Conservation (phyloP, 2,888 invertebrate genomes). For the Nemotelus nigrinus region DNA sequence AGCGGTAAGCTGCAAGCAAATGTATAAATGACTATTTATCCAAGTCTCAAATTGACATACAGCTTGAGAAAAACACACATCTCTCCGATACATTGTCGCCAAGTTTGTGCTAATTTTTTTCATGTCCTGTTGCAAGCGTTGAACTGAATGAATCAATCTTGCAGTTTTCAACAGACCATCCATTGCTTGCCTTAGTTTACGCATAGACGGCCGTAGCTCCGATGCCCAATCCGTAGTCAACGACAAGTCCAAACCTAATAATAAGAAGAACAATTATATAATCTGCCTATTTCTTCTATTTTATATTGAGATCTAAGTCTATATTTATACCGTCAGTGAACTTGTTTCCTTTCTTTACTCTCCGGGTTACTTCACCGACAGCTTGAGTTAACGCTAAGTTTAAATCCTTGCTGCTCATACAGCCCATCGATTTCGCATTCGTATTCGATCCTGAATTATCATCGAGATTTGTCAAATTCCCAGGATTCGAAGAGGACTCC, state of each 20-base stretch:
- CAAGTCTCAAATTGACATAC: conserved; percentile 68
- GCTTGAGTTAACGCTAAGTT: conserved; percentile 65
- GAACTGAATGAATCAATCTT: conserved; percentile 83
- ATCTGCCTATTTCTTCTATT: no score
- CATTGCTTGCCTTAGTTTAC: conserved; percentile 82
- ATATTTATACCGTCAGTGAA: conserved; percentile 71
- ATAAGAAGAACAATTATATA: not conserved
- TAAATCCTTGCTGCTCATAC: conserved; percentile 53
- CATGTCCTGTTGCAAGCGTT: conserved; percentile 82
- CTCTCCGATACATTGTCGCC: conserved; percentile 81
- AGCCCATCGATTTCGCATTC: conserved; percentile 21
- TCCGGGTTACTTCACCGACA: conserved; percentile 67
- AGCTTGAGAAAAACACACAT: conserved; percentile 92
- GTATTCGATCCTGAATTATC: not conserved
- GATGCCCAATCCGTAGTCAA: conserved; percentile 79
- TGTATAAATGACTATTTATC: conserved; percentile 51
- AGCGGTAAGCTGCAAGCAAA: conserved; percentile 77
- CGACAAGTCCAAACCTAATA: conserved; percentile 70
- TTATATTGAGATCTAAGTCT: no score
- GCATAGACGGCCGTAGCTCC: conserved; percentile 80
- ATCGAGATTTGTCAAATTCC: not conserved
- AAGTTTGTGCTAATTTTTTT: conserved; percentile 76
- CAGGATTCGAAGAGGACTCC: conserved; percentile 15
- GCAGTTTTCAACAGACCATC: conserved; percentile 80
- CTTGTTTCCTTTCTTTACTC: conserved; percentile 74